Conservation (phyloP, 2,888 invertebrate genomes). For the Gnatocerus cornutus region DNA sequence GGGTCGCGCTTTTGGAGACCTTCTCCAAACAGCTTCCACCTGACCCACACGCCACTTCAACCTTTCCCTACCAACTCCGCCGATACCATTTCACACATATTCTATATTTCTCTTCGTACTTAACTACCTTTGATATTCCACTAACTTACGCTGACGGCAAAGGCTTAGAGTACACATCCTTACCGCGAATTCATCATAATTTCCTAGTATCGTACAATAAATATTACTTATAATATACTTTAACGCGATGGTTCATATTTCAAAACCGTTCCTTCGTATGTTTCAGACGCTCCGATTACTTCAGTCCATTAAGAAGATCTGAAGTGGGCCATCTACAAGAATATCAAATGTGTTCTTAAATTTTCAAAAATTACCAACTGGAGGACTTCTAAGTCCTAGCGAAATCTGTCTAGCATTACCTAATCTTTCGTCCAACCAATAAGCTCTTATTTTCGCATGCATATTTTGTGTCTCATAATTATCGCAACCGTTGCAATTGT, state of each 20-base stretch:
- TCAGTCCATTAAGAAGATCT: too few species aligned
- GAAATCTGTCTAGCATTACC: too few species aligned
- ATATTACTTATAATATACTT: not conserved
- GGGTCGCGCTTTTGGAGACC: slow-evolving; percentile 32
- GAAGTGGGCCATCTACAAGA: too few species aligned
- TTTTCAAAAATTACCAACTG: too few species aligned
- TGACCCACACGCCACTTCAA: slow-evolving; percentile 20
- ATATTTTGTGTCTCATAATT: slow-evolving; percentile 50
- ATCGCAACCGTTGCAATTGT: slow-evolving; percentile 2
- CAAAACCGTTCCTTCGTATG: too few species aligned
- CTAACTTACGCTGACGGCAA: slow-evolving; percentile 6
- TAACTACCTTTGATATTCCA: not conserved
- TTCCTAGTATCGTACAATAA: not conserved
- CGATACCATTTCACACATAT: not conserved
- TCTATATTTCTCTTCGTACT: not conserved
- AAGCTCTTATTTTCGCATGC: slow-evolving; percentile 51
- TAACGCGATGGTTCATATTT: too few species aligned
- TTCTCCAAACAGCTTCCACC: slow-evolving; percentile 41
- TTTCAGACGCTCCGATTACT: too few species aligned
- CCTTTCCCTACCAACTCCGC: not conserved
- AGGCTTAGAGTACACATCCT: not conserved
- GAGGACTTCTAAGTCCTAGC: too few species aligned
- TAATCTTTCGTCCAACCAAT: slow-evolving; percentile 36
- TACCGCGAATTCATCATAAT: slow-evolving; percentile 22
- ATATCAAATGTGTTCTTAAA: too few species aligned